Base-by-base conservation (phyloP, 2,113 vertebrate genomes). In the Sterrhoptilus dennistouni region DNA sequence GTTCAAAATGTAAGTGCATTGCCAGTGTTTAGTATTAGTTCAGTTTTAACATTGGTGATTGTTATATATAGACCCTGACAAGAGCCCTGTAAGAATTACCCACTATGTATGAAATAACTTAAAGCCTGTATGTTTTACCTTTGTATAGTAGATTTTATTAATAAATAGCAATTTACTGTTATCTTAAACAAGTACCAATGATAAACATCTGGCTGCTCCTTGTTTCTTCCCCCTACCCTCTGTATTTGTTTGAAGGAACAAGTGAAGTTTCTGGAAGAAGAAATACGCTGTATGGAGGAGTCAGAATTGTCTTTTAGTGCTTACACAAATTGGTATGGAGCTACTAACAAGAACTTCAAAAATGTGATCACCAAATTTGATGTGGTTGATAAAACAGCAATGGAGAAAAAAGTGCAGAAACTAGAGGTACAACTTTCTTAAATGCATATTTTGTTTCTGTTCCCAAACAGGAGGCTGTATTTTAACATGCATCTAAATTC, bases 181-280 rank as follows among this genome's bases (percentile, higher is more conserved):
- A 3, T 45, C n/a, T 86, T 64, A 75, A 77, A 23, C 5, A 45
- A 71, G 9, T 9, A 80, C 5, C 50, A 77, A 0, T 60, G 10
- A 18, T 45, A 83, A 87, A 65, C 3, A 64, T 65, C 57, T 76
- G 12, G 0, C 3, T 65, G 20, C 11, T 57, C 27, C n/a, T 54
- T 45, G 5, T 92, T 76, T 91, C 25, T 42, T 85, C 19, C 18
- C 45, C 49, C 50, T 92, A 54, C 52, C 19, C 40, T 95, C 78
- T 3, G 0, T 50, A 50, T 92, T 87, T 94, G 21, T 91, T 92
- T 96, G 44, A 92, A 99, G 99, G 99, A 99, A 76, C 98, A 98
- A 96, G 97, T 99, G 79, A 99, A 99, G 93, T 98, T 98, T 92
- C 97, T 99, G 44, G 98, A 99, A 94, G 99, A 99, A 94, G 99